These are phyloP conservation scores for Melangyna quadrimaculata DNA, from an alignment of 2,888 invertebrate genomes.

Conservation along the genomic window DNA sequence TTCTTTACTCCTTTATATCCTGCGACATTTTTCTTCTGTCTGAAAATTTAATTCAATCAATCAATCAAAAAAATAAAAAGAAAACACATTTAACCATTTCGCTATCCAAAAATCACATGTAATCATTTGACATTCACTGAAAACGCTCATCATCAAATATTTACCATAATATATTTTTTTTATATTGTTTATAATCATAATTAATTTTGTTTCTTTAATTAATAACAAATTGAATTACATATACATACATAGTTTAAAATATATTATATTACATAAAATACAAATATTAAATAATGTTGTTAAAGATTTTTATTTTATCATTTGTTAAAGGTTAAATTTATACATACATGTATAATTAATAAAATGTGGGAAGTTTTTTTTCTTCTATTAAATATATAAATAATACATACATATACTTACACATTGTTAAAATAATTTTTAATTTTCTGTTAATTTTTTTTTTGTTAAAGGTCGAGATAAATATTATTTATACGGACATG, in stretches of 20 bases:
- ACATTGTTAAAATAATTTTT: slow-evolving; percentile 21
- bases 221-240: slow-evolving; percentile 2
- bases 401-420: slow-evolving; percentile 33
- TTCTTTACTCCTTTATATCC: slow-evolving; percentile 27
- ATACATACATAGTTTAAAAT: slow-evolving; percentile 35
- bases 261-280: slow-evolving; percentile 1
- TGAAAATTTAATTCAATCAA: background rate
- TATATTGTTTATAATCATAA: background rate
- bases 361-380: background rate
- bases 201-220: slow-evolving; percentile 36
- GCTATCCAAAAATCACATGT: slow-evolving; percentile 54
- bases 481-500: slow-evolving; percentile 27
- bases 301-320: slow-evolving; percentile 33
- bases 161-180: slow-evolving; percentile 40
- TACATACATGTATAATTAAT: too few relatives aligned
- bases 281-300: slow-evolving; percentile 29
- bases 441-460: slow-evolving; percentile 39
- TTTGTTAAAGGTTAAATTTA: background rate
- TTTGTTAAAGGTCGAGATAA: slow-evolving; percentile 40
- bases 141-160: slow-evolving; percentile 68
- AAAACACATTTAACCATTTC: slow-evolving; percentile 52
- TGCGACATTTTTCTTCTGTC: slow-evolving; percentile 30
- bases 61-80: slow-evolving; percentile 1
- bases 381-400: slow-evolving; percentile 39
- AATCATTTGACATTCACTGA: slow-evolving; percentile 69